phyloP scores from a whole-genome alignment of 2,113 vertebrate species.

The Asarcornis scutulata region DNA sequence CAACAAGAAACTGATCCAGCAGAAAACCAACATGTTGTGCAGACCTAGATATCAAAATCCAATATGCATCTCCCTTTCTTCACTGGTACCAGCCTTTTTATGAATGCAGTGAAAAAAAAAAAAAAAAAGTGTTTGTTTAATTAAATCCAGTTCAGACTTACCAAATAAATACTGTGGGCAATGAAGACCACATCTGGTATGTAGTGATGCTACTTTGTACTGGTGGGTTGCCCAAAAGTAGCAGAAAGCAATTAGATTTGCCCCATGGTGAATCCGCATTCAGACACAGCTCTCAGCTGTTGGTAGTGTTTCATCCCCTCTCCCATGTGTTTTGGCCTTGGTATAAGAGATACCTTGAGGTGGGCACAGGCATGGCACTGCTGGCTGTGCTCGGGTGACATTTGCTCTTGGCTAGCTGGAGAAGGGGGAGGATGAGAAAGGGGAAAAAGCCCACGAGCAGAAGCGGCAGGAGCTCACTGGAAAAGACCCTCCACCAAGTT shows the following conservation, averaged over 20 bases:
- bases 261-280: not conserved
- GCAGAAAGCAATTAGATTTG: not conserved
- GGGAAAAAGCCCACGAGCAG: not conserved
- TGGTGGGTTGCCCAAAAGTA: not conserved
- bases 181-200: accelerated
- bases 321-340: accelerated
- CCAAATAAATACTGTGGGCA: not conserved
- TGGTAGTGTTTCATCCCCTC: not conserved
- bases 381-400: not conserved
- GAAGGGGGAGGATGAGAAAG: not conserved
- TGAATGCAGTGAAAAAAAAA: not conserved
- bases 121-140: not conserved
- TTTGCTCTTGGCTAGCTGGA: not conserved
- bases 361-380: not conserved
- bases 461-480: not conserved
- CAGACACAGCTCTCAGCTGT: not conserved
- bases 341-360: not conserved
- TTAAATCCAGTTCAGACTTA: not conserved
- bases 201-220: accelerated
- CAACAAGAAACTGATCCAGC: not conserved
- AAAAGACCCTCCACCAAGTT: not conserved
- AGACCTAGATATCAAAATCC: not conserved
- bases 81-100: not conserved
- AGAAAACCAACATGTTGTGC: not conserved
- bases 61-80: not conserved